Evolutionary conservation across 2,888 invertebrate genomes (phyloP), one percentile per base, ranked within the genome.

Genomic region (Baronia brevicornis): DNA sequence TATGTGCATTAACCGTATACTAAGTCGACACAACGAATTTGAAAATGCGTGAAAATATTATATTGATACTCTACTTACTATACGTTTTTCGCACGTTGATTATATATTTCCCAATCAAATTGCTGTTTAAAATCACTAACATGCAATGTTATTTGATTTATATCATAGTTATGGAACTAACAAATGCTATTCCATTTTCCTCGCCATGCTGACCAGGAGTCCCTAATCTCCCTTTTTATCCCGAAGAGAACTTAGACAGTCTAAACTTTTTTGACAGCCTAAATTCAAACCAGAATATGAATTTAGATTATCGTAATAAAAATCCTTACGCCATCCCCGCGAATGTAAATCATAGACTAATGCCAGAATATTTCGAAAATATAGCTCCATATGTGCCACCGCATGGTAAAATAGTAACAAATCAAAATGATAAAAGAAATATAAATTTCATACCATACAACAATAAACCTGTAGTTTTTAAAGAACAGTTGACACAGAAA

Each of bases 261-360:
- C 46, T 82, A 11, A 78, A 77, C 47, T 80, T 67, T 35, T 80
- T 70, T 49, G 84, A 84, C 44, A 84, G 84, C 43, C 60, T 85
- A 5, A 84, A 84, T 42, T 64, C 65, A 1, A 71, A 64, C 39
- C 67, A 67, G 35, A 65, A 61, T 36, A 46, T 48, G 25, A 62
- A 66, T 27, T 41, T 65, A 18, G 82, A 84, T 40, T 80, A 68
- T 33, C 54, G 78, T 1, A 70, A 70, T 43, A 84, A 82, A 56
- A 85, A 82, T 57, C 84, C 84, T 45, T 85, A 85, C 48, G 85
- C 80, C 43, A 85, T 85, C 41, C 85, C 85, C 19, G 85, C 84
- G 3, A 85, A 85, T 41, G 44, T 82, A 7, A 82, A 82, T 41
- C 73, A 77, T 38, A 78, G 64, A 35, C 55, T 58, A 2, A 52